phyloP scores from a whole-genome alignment of 1,140 invertebrate species.

The Drosophila rhopaloa region DNA sequence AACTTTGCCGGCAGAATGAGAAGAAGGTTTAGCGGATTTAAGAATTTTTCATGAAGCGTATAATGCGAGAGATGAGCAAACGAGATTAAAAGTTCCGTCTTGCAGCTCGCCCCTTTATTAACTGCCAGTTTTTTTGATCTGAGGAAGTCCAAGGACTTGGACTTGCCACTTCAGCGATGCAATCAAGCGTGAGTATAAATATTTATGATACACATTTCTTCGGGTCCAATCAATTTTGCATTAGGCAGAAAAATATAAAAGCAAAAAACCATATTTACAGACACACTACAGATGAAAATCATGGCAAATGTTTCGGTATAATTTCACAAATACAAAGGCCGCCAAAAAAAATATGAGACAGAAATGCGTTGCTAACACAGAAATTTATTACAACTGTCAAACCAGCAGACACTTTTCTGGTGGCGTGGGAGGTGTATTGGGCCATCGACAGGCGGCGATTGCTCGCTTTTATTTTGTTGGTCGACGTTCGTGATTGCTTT shows the following conservation, averaged over 20 bases:
- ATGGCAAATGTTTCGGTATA: slow-evolving; percentile 60
- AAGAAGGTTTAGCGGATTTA: slow-evolving; percentile 67
- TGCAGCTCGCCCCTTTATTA: slow-evolving; percentile 13
- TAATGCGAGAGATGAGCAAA: slow-evolving; percentile 73
- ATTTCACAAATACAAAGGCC: slow-evolving; percentile 60
- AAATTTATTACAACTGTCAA: slow-evolving; percentile 79
- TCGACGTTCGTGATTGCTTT: slow-evolving; percentile 73
- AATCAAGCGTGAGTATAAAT: slow-evolving; percentile 67
- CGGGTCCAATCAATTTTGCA: slow-evolving; percentile 80
- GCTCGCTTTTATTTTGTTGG: slow-evolving; percentile 58
- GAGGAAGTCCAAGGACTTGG: slow-evolving; percentile 13
- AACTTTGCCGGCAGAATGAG: slow-evolving; percentile 27
- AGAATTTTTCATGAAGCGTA: slow-evolving; percentile 71
- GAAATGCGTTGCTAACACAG: slow-evolving; percentile 53
- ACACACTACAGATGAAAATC: slow-evolving; percentile 42
- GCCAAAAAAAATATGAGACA: slow-evolving; percentile 5
- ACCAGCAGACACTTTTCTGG: slow-evolving; percentile 65
- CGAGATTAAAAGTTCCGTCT: slow-evolving; percentile 68
- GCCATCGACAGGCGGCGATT: slow-evolving; percentile 33
- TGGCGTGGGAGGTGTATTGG: slow-evolving; percentile 25
- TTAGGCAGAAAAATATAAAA: slow-evolving; percentile 58
- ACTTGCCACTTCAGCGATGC: slow-evolving; percentile 55
- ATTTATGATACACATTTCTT: slow-evolving; percentile 68
- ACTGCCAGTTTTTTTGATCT: slow-evolving; percentile 11
- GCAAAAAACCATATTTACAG: slow-evolving; percentile 41